A percentile compares a stretch with the other conserved stretches of the same genome.
phyloP scores from a whole-genome alignment of 1,140 invertebrate genomes.

The Lerema accius region DNA sequence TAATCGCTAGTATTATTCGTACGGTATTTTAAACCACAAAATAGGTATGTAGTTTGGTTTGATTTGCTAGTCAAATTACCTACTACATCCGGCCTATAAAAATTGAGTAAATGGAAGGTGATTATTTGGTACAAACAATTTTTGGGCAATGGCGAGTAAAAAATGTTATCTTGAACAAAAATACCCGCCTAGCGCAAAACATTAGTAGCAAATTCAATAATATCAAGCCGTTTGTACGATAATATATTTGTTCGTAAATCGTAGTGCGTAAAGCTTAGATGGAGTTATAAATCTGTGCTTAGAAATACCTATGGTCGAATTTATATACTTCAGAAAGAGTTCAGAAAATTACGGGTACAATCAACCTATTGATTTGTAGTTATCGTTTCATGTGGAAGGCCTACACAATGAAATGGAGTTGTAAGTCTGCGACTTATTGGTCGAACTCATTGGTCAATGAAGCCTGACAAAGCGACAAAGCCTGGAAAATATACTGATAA shows the following conservation, averaged over 20 bases:
- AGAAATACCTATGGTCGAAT: too few relatives aligned
- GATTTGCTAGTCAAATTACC: background rate
- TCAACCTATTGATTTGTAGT: conserved; percentile 29
- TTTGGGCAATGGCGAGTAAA: too few relatives aligned
- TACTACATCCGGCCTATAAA: background rate
- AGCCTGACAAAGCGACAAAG: conserved; percentile 36
- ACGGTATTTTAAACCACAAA: background rate
- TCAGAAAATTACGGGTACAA: conserved; percentile 8
- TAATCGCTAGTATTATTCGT: background rate
- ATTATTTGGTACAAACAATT: too few relatives aligned
- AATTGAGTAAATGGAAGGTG: too few relatives aligned
- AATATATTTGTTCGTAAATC: too few relatives aligned
- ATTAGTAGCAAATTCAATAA: too few relatives aligned
- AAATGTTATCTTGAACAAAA: too few relatives aligned
- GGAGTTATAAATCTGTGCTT: too few relatives aligned
- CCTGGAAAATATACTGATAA: conserved; percentile 33
- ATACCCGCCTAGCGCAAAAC: too few relatives aligned
- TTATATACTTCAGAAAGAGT: too few relatives aligned
- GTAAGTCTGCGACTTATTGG: conserved; percentile 27
- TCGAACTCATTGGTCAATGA: conserved; percentile 31
- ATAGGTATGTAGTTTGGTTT: background rate
- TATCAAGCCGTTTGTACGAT: too few relatives aligned
- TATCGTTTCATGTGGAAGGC: conserved; percentile 10
- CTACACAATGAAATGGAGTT: conserved; percentile 26
- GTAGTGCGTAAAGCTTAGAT: too few relatives aligned